Percentiles rank a stretch among this genome's conserved stretches.
Evolutionary conservation across 2,888 invertebrate species (phyloP).

Genomic region (Pterostichus niger): DNA sequence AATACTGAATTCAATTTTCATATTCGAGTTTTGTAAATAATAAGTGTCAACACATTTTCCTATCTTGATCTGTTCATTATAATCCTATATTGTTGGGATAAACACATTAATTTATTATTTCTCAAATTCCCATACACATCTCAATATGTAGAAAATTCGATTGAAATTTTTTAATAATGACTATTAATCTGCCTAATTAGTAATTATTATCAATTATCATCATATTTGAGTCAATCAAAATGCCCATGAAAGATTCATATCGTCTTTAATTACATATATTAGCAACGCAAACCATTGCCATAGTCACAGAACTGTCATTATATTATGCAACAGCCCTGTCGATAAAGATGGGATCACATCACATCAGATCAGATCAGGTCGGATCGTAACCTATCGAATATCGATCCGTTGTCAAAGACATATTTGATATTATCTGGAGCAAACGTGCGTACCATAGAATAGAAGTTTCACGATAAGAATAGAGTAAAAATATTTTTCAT

Average conservation of each 20-base stretch:
- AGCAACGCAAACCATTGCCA: neutral
- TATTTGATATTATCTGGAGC: slow-evolving; percentile 48
- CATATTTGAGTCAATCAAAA: slow-evolving; percentile 17
- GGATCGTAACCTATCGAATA: slow-evolving; percentile 23
- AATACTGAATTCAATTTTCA: too few relatives aligned
- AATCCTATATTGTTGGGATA: neutral
- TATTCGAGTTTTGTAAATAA: too few relatives aligned
- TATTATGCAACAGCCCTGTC: neutral
- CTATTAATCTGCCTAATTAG: slow-evolving; percentile 13
- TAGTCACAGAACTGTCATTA: slow-evolving; percentile 23
- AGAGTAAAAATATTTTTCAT: neutral
- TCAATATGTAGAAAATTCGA: neutral
- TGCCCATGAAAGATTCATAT: slow-evolving; percentile 40
- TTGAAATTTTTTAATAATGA: neutral
- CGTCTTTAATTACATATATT: slow-evolving; percentile 39
- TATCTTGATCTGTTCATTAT: too few relatives aligned
- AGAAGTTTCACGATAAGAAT: neutral
- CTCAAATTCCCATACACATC: slow-evolving; percentile 12
- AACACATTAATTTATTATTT: neutral
- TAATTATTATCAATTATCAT: slow-evolving; percentile 39
- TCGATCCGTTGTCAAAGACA: neutral
- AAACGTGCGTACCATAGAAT: neutral
- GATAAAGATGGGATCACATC: slow-evolving; percentile 5
- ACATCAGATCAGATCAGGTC: too few relatives aligned
- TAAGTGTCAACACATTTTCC: too few relatives aligned